phyloP scores from a whole-genome alignment of 1,140 invertebrate species.

The Tetragnatha versicolor region DNA sequence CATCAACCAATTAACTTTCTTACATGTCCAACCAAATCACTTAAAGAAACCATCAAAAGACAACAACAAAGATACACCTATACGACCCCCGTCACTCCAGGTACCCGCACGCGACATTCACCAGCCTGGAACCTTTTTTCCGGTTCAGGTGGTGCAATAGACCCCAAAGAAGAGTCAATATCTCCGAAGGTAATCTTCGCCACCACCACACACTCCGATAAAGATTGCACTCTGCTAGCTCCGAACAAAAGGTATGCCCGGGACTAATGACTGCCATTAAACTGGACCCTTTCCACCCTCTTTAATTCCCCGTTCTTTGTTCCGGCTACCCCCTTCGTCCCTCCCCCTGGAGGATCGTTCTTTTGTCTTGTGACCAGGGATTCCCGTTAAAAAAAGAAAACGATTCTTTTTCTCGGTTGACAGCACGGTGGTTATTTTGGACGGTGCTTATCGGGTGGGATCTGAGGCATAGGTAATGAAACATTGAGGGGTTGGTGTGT shows the following conservation, averaged over 20 bases:
- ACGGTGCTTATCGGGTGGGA: background rate
- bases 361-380: background rate
- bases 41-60: background rate
- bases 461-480: conserved; percentile 34
- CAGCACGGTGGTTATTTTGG: conserved; percentile 7
- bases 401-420: conserved; percentile 31
- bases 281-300: conserved; percentile 19
- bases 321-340: background rate
- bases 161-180: conserved; percentile 3
- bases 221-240: conserved; percentile 17
- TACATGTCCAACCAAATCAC: background rate
- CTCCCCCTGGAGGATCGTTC: background rate
- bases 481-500: background rate
- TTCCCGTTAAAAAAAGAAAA: conserved; percentile 13
- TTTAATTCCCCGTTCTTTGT: conserved; percentile 21
- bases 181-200: conserved; percentile 30
- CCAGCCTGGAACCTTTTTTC: conserved; percentile 51
- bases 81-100: background rate
- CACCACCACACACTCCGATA: conserved; percentile 30
- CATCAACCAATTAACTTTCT: too few relatives aligned
- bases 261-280: conserved; percentile 46
- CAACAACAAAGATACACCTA: background rate
- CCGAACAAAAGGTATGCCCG: conserved; percentile 36
- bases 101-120: conserved; percentile 35
- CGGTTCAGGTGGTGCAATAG: conserved; percentile 44